phyloP scores from a whole-genome alignment of 2,888 invertebrate species.

The Branchellion lobata region DNA sequence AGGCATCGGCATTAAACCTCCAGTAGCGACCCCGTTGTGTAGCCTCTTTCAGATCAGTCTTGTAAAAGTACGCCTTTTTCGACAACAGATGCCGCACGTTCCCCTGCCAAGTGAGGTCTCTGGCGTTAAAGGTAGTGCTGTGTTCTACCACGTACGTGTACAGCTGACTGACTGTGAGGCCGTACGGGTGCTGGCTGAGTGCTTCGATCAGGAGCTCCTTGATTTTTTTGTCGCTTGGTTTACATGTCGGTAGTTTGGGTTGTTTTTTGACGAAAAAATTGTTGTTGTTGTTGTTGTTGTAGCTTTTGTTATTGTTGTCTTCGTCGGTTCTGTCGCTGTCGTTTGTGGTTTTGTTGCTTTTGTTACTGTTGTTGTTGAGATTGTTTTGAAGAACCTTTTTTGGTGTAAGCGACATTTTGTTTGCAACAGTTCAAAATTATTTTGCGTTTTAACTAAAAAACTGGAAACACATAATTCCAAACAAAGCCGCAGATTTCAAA shows the following conservation, averaged over 20 bases:
- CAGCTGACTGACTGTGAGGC: constrained; percentile 20
- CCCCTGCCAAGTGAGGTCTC: constrained; percentile 22
- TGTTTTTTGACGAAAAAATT: no score
- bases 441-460: no score
- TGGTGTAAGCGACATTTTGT: neutral
- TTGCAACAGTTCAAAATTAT: no score
- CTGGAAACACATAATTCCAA: no score
- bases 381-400: neutral
- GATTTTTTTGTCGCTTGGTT: constrained; percentile 25
- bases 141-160: constrained; percentile 13
- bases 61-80: constrained; percentile 34
- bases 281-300: no score
- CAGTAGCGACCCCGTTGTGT: constrained; percentile 37
- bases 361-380: neutral
- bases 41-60: constrained; percentile 25
- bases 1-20: constrained; percentile 21
- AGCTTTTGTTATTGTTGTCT: neutral
- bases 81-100: constrained; percentile 38
- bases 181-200: neutral
- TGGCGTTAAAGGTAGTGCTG: neutral
- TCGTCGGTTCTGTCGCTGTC: no score
- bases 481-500: no score
- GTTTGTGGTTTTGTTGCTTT: no score
- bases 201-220: constrained; percentile 23
- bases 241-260: neutral